Evolutionary conservation across 2,888 invertebrate species (phyloP), one percentile per base, ranked within the genome.

Genomic region (Heliconius cydno): DNA sequence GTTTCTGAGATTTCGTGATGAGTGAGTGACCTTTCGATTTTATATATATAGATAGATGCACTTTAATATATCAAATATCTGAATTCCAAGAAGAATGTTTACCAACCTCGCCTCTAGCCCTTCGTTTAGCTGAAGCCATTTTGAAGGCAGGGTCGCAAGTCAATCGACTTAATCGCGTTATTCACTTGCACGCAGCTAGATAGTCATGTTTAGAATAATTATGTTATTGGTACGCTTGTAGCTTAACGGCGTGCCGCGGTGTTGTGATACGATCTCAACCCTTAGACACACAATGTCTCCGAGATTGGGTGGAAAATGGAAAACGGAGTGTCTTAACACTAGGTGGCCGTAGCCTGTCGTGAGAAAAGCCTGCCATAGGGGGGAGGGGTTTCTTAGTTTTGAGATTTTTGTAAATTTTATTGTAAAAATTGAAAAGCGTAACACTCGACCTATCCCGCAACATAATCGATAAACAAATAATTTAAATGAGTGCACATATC

Each of bases 81-180:
- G 1, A 15, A 22, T 65, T 41, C 75, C 63, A 10, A 28, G 46
- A 65, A 75, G 25, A 75, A 41, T 60, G n/a, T 10, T 60, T 60
- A 60, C 3, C 60, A n/a, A 60, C 60, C 10, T n/a, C n/a, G 60
- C 60, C 13, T 46, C 10, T 19, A 52, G 19, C 57, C 60, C 60
- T n/a, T n/a, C 60, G 12, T 60, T 52, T 60, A 60, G n/a, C 60
- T 75, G 75, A 75, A 75, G 75, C 75, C 75, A 65, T 75, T 66
- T 75, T 75, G 28, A 28, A 30, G 6, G 66, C 75, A 28, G 75
- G 75, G 66, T 65, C 75, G 75, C 65, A 38, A 75, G 75, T 63
- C 75, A 75, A 75, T 75, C 75, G 75, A 46, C 65, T 75, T 75
- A 75, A 75, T 75, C 75, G 75, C 63, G 66, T 75, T 75, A 65